A percentile compares a stretch with the other conserved stretches of the same genome.
Evolutionary conservation across 2,888 invertebrate genomes (phyloP).

Genomic region (Lasioglossum malachurum): DNA sequence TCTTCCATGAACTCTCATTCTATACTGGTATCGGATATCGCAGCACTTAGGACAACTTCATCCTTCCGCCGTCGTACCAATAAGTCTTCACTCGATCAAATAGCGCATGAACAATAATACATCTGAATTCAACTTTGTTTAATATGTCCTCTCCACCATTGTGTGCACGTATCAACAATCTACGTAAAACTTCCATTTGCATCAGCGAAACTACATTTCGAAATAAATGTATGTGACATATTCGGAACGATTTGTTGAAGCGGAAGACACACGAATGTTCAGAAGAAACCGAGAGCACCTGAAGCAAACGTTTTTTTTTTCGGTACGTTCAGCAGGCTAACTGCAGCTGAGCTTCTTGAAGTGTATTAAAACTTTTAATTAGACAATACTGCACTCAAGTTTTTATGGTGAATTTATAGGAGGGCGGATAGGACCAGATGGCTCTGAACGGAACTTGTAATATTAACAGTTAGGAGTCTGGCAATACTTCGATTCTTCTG

Average conservation of each 20-base stretch:
- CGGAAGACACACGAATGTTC: not conserved
- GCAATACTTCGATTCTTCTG: not conserved
- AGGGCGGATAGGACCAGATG: not conserved
- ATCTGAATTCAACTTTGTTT: not conserved
- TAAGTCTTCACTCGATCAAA: slow-evolving; percentile 7
- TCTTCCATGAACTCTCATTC: slow-evolving; percentile 4
- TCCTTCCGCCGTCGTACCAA: not conserved
- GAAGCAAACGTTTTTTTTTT: not conserved
- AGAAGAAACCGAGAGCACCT: not conserved
- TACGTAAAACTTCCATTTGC: not conserved
- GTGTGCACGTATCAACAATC: not conserved
- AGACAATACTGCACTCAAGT: not conserved
- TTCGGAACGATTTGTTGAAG: not conserved
- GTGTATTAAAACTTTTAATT: slow-evolving; percentile 11
- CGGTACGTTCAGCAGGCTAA: not conserved
- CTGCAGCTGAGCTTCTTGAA: not conserved
- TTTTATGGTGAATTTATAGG: not conserved
- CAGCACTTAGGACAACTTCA: slow-evolving; percentile 2
- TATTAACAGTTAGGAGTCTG: not conserved
- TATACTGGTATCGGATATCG: slow-evolving; percentile 14
- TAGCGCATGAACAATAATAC: not conserved
- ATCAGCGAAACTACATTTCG: not conserved
- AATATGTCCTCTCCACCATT: not conserved
- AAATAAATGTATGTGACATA: not conserved
- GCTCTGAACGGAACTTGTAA: not conserved